Evolutionary conservation across 2,797 vertebrate genomes (phyloP).

Genomic region (Serranus cabrilla): DNA sequence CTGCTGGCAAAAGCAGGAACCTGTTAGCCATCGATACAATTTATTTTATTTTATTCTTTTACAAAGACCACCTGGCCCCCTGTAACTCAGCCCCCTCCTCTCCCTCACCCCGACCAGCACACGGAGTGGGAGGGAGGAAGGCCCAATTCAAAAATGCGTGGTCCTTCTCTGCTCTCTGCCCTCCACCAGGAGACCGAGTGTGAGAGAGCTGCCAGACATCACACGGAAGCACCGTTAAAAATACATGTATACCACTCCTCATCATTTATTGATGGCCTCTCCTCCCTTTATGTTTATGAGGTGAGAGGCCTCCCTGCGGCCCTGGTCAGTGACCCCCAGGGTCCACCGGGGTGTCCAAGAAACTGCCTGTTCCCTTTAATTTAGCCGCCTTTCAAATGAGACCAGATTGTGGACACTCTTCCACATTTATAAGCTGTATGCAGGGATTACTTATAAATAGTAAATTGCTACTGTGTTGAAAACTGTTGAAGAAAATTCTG

Average conservation of each 20-base stretch:
- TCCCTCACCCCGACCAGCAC: slow-evolving; percentile 24
- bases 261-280: slow-evolving; percentile 88
- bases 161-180: slow-evolving; percentile 79
- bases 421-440: slow-evolving; percentile 61
- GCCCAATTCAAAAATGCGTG: slow-evolving; percentile 63
- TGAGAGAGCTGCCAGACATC: slow-evolving; percentile 85
- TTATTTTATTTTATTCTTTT: not conserved
- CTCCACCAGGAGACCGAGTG: slow-evolving; percentile 75
- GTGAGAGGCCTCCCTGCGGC: slow-evolving; percentile 78
- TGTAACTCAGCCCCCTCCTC: slow-evolving; percentile 27
- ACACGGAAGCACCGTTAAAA: slow-evolving; percentile 85
- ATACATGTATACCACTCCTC: slow-evolving; percentile 89
- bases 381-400: slow-evolving; percentile 80
- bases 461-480: slow-evolving; percentile 35
- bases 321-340: slow-evolving; percentile 79
- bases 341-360: slow-evolving; percentile 75
- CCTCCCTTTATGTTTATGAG: slow-evolving; percentile 89
- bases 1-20: slow-evolving; percentile 41
- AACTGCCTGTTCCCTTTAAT: slow-evolving; percentile 84
- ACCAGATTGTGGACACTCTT: slow-evolving; percentile 60
- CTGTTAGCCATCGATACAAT: slow-evolving; percentile 34
- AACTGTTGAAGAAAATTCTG: not conserved
- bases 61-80: slow-evolving; percentile 63
- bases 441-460: slow-evolving; percentile 63
- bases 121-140: slow-evolving; percentile 23